A percentile compares a stretch with the other conserved stretches of the same genome.
Conservation (phyloP, 2,888 invertebrate species). For the Drosophila putrida region DNA sequence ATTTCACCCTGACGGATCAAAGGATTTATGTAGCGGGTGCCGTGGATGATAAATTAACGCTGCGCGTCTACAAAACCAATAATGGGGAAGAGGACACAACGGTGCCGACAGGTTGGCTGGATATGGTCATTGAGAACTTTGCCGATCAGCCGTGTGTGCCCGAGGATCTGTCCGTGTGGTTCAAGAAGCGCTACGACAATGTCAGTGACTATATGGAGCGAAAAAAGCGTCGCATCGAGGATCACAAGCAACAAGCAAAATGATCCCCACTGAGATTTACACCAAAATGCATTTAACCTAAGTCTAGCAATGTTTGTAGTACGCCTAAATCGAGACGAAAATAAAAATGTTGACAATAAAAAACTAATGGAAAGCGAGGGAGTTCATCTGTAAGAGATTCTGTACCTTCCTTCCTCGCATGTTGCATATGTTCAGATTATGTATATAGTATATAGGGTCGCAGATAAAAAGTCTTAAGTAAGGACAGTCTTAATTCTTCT, state of each 20-base stretch:
- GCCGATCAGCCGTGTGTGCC: conserved; percentile 61
- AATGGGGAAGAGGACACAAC: conserved; percentile 32
- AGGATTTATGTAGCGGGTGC: conserved; percentile 71
- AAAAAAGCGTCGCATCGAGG: conserved; percentile 90
- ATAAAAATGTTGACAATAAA: conserved; percentile 14
- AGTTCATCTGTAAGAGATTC: no score
- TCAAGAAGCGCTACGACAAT: conserved; percentile 93
- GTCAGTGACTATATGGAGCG: conserved; percentile 92
- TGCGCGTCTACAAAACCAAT: conserved; percentile 61
- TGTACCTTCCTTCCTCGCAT: no score
- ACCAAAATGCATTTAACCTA: conserved; percentile 12
- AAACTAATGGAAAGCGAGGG: no score
- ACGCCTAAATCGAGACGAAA: background rate
- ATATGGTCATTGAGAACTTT: conserved; percentile 74
- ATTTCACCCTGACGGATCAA: conserved; percentile 70
- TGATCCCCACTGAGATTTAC: background rate
- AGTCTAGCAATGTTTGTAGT: conserved; percentile 4
- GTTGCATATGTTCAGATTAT: no score
- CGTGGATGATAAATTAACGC: conserved; percentile 63
- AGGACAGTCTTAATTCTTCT: no score
- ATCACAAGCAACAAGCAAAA: conserved; percentile 75
- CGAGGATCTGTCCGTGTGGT: conserved; percentile 87
- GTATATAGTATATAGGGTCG: no score
- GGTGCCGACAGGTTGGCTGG: conserved; percentile 65
- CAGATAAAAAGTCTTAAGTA: no score